Conservation (phyloP, 2,888 invertebrate species). For the Stratiomys singularior region DNA sequence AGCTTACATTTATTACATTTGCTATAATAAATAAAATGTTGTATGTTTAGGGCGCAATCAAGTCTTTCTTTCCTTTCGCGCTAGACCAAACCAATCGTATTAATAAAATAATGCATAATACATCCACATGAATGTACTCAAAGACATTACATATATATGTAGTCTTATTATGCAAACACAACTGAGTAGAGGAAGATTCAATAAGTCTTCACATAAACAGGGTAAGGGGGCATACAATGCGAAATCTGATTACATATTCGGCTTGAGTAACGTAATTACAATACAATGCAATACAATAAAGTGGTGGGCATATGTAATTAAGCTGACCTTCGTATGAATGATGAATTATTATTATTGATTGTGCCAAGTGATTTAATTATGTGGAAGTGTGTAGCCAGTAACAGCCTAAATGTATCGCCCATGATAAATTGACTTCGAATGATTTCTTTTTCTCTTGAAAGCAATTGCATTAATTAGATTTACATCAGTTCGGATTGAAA, state of each 20-base stretch:
- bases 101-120: too few species aligned
- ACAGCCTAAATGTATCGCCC: too few species aligned
- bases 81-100: too few species aligned
- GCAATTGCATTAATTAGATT: too few species aligned
- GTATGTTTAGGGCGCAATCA: neutral
- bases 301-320: constrained; percentile 6
- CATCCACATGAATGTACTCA: too few species aligned
- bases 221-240: neutral
- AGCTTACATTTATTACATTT: constrained; percentile 6
- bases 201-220: neutral
- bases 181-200: neutral
- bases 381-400: neutral
- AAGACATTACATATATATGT: neutral
- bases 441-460: too few species aligned
- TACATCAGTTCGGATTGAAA: too few species aligned
- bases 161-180: neutral
- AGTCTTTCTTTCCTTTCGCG: too few species aligned
- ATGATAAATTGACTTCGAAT: too few species aligned
- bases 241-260: constrained; percentile 4
- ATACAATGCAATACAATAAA: constrained; percentile 19
- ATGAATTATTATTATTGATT: constrained; percentile 14
- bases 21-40: neutral
- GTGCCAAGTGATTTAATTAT: neutral
- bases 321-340: constrained; percentile 3
- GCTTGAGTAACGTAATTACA: neutral